Conservation (phyloP, 2,797 vertebrate species). For the Eulemur mongoz region DNA sequence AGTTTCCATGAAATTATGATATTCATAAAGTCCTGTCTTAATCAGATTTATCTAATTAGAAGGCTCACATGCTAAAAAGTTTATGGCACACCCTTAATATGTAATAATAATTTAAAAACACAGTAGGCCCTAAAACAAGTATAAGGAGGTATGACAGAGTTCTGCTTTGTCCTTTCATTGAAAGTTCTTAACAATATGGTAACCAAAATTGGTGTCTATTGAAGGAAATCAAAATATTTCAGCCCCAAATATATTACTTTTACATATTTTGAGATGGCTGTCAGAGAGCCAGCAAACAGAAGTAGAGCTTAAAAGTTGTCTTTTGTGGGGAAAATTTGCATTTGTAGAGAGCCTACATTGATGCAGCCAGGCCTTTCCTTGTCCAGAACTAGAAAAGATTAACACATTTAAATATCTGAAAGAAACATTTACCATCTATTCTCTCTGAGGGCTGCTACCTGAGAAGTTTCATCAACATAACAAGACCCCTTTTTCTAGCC, state of each 20-base stretch:
- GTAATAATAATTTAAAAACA: not conserved
- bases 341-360: not conserved
- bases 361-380: not conserved
- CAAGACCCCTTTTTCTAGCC: too few species aligned
- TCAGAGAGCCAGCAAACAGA: not conserved
- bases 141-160: not conserved
- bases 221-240: not conserved
- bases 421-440: not conserved
- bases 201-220: not conserved
- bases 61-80: not conserved
- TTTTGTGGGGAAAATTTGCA: not conserved
- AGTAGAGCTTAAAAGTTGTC: not conserved
- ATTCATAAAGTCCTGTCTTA: not conserved
- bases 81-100: not conserved
- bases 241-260: not conserved
- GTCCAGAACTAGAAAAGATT: not conserved
- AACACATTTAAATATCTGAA: not conserved
- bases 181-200: slow-evolving; percentile 24
- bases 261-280: not conserved
- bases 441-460: not conserved
- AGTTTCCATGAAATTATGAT: not conserved
- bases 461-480: not conserved
- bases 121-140: not conserved
- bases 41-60: slow-evolving; percentile 39
- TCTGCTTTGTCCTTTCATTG: not conserved